These are phyloP conservation scores for Chalcis sispes DNA, from an alignment of 2,888 invertebrate genomes.

Conservation along the genomic window DNA sequence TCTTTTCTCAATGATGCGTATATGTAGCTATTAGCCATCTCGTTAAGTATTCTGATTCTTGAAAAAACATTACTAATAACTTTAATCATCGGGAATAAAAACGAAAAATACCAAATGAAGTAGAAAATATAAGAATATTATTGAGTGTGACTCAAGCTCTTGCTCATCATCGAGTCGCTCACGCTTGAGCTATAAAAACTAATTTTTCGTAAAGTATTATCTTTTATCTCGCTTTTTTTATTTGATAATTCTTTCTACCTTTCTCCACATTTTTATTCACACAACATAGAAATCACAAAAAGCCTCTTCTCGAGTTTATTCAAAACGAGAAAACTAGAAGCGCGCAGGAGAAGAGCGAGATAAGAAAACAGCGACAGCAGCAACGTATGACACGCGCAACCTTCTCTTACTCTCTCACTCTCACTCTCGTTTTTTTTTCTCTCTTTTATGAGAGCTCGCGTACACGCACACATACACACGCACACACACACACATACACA, in stretches of 20 bases:
- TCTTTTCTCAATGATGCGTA: no score
- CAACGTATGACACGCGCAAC: neutral
- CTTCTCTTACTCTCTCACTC: neutral
- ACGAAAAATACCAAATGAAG: neutral
- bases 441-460: neutral
- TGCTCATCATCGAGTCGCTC: neutral
- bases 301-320: neutral
- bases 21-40: no score
- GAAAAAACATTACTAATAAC: neutral
- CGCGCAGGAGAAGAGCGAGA: neutral
- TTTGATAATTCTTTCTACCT: no score
- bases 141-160: no score
- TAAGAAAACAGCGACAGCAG: neutral
- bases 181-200: neutral
- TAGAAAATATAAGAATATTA: neutral
- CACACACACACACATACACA: neutral
- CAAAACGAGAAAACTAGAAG: neutral
- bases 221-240: no score
- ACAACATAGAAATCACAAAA: neutral
- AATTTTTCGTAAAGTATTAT: no score
- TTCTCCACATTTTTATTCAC: no score
- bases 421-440: neutral
- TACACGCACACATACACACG: neutral
- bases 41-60: no score
- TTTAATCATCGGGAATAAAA: neutral